Evolutionary conservation across 2,113 vertebrate genomes (phyloP), one percentile per base, ranked within the genome.

Genomic region (Ascaphus truei): DNA sequence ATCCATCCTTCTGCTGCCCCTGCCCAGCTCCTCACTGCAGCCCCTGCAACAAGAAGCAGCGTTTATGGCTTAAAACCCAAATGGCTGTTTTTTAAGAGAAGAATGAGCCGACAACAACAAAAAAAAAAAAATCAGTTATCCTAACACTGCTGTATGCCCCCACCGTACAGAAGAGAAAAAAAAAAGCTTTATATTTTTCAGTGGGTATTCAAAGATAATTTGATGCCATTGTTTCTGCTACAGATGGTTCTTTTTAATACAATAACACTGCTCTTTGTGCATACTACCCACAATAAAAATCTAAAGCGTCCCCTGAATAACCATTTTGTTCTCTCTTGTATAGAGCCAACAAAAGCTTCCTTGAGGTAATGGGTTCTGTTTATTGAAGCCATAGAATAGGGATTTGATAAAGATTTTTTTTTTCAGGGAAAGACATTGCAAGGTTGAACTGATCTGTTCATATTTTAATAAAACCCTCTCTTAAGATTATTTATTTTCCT

Each of bases 221-320:
- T 99, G 93, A 98, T 96, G 95, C 94, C 91, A 98, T 99, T 99
- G 97, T 99, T 98, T 98, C 96, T 97, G 93, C 92, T 95, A 98
- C 96, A 99, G 96, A 98, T 99, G 96, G 95, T 95, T 99, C 95
- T 97, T 97, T 98, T 96, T 96, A 98, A 98, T 97, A 98, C 96
- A 99, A 98, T 99, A 99, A 98, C 96, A 93, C 91, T 87, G 93
- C 92, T 95, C 95, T 98, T 98, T 98, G 95, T 96, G 96, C 92
- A 88, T 91, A 91, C 93, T 93, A 91, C 94, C 94, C 95, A 96
- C 95, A 98, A 98, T 98, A 95, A 96, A 90, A 96, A 97, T 96
- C 95, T 94, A 97, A 98, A 98, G 95, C 95, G 92, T 94, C 93
- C 91, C 92, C 92, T 98, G 95, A 98, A 98, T 98, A 96, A 95